A percentile compares a stretch with the other conserved stretches of the same genome.
Evolutionary conservation across 2,113 vertebrate species (phyloP).

Genomic region (Bos javanicus): DNA sequence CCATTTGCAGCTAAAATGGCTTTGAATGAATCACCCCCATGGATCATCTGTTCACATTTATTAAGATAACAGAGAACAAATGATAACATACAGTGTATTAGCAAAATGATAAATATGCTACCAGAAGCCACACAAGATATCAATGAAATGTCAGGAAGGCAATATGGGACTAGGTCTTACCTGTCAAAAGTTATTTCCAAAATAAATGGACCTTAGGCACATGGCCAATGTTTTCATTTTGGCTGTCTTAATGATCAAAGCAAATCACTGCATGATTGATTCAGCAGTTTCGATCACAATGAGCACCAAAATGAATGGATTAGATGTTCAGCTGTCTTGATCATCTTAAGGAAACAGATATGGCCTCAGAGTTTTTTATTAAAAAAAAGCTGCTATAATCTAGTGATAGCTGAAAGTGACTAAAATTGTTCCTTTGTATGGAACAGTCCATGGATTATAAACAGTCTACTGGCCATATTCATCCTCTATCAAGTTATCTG

Average conservation of each 20-base stretch:
- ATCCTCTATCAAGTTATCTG: not conserved
- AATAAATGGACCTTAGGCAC: slow-evolving; percentile 63
- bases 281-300: slow-evolving; percentile 66
- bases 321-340: slow-evolving; percentile 62
- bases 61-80: slow-evolving; percentile 65
- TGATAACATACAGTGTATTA: slow-evolving; percentile 53
- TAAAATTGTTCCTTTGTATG: not conserved
- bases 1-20: slow-evolving; percentile 24
- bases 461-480: not conserved
- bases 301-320: slow-evolving; percentile 59
- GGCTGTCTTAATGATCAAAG: slow-evolving; percentile 69
- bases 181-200: slow-evolving; percentile 70
- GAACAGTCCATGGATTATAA: not conserved
- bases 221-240: slow-evolving; percentile 61
- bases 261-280: slow-evolving; percentile 60
- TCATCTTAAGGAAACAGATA: slow-evolving; percentile 60
- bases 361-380: not conserved
- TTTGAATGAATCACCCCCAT: slow-evolving; percentile 28
- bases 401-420: not conserved
- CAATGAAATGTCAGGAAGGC: slow-evolving; percentile 32
- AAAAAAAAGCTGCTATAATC: not conserved
- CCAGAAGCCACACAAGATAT: slow-evolving; percentile 44
- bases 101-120: slow-evolving; percentile 51
- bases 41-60: slow-evolving; percentile 66
- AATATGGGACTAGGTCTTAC: slow-evolving; percentile 44